phyloP scores from a whole-genome alignment of 2,113 vertebrate genomes.

The Trachemys scripta region DNA sequence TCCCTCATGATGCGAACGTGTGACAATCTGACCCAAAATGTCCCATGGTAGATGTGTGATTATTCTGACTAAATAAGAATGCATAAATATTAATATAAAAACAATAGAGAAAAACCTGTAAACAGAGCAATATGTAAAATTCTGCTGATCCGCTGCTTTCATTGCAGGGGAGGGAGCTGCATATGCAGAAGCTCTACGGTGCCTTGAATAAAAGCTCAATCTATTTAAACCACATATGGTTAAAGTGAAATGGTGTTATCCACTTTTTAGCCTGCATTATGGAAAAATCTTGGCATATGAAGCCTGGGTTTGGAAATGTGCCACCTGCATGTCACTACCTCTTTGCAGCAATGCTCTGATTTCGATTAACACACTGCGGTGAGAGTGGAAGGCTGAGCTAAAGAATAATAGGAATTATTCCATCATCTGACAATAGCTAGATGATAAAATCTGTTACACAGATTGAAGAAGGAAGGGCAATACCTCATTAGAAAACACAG shows the following conservation, averaged over 20 bases:
- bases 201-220: constrained; percentile 6
- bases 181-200: not conserved
- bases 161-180: not conserved
- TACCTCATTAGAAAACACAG: constrained; percentile 80
- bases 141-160: constrained; percentile 19
- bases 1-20: not conserved
- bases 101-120: not conserved
- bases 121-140: not conserved
- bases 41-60: constrained; percentile 28
- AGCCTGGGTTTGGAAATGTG: constrained; percentile 32
- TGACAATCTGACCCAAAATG: not conserved
- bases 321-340: not conserved
- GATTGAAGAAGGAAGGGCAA: constrained; percentile 77
- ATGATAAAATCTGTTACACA: constrained; percentile 71
- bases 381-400: not conserved
- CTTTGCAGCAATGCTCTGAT: not conserved
- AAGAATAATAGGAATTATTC: constrained; percentile 57
- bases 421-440: constrained; percentile 65
- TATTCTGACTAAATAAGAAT: constrained; percentile 22
- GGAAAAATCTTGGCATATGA: constrained; percentile 13
- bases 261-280: constrained; percentile 42
- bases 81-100: constrained; percentile 33
- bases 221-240: constrained; percentile 17
- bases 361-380: not conserved
- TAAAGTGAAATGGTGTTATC: constrained; percentile 36